phyloP scores from a whole-genome alignment of 2,113 vertebrate genomes.

The Uropsilus gracilis region DNA sequence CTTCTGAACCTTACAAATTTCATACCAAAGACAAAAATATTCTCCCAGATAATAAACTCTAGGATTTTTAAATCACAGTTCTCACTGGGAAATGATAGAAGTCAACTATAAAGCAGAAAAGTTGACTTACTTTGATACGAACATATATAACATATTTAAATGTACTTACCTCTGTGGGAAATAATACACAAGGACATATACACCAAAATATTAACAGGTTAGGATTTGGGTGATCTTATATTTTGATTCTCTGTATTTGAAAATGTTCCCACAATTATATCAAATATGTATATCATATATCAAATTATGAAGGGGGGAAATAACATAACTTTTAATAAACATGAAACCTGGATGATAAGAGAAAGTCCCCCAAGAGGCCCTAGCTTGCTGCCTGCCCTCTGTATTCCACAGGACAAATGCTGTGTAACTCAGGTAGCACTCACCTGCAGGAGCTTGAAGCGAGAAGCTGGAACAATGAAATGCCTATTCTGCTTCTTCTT shows the following conservation, averaged over 20 bases:
- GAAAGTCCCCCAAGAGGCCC: not conserved
- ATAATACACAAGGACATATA: not conserved
- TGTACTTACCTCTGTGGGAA: not conserved
- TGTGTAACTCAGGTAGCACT: not conserved
- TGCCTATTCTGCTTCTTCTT: conserved; percentile 97
- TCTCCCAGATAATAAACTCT: not conserved
- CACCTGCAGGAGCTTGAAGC: conserved; percentile 93
- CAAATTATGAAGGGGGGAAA: not conserved
- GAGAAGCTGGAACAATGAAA: conserved; percentile 93
- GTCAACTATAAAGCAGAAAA: not conserved
- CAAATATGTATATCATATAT: not conserved
- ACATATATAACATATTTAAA: not conserved
- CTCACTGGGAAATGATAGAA: conserved; percentile 26
- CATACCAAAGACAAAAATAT: not conserved
- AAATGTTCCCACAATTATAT: conserved; percentile 28
- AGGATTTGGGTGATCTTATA: conserved; percentile 4
- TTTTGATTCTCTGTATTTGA: conserved; percentile 15
- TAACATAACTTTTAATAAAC: not conserved
- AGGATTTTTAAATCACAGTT: not conserved
- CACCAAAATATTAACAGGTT: not conserved
- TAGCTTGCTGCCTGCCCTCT: not conserved
- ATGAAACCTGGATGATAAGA: not conserved
- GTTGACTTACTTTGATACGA: not conserved
- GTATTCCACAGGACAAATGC: no score
- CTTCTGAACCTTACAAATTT: not conserved